These are phyloP conservation scores for Xanthia icteritia DNA, from an alignment of 2,888 invertebrate genomes.

Conservation along the genomic window DNA sequence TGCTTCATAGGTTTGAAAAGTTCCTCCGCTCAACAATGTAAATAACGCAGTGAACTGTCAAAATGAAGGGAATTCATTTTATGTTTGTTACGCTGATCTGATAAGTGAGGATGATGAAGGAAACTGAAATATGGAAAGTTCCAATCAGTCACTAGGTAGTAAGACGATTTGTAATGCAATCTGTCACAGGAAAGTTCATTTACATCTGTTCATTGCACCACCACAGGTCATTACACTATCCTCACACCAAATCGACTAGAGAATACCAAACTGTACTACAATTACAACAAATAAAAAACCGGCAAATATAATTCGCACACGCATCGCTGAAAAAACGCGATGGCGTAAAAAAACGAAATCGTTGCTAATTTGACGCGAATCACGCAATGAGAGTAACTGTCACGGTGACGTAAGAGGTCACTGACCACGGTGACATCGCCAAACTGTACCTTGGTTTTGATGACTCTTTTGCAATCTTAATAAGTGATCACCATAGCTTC, in stretches of 20 bases:
- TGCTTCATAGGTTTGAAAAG: no score
- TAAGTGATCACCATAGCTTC: conserved; percentile 55
- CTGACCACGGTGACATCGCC: conserved; percentile 63
- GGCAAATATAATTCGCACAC: conserved; percentile 49
- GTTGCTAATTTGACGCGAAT: conserved; percentile 61
- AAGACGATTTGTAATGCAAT: conserved; percentile 5
- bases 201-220: conserved; percentile 21
- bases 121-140: neutral
- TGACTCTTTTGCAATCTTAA: conserved; percentile 57
- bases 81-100: neutral
- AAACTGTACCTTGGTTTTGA: conserved; percentile 44
- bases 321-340: conserved; percentile 55
- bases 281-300: conserved; percentile 31
- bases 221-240: conserved; percentile 36
- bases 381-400: conserved; percentile 66
- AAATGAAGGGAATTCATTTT: neutral
- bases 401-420: conserved; percentile 60
- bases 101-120: neutral
- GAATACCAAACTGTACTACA: conserved; percentile 35
- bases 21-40: no score
- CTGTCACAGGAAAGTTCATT: neutral
- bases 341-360: conserved; percentile 60
- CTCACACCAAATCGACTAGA: conserved; percentile 26
- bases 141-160: neutral
- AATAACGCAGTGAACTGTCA: no score